Evolutionary conservation across 2,797 vertebrate genomes (phyloP), one percentile per base, ranked within the genome.

Genomic region (Falco naumanni): DNA sequence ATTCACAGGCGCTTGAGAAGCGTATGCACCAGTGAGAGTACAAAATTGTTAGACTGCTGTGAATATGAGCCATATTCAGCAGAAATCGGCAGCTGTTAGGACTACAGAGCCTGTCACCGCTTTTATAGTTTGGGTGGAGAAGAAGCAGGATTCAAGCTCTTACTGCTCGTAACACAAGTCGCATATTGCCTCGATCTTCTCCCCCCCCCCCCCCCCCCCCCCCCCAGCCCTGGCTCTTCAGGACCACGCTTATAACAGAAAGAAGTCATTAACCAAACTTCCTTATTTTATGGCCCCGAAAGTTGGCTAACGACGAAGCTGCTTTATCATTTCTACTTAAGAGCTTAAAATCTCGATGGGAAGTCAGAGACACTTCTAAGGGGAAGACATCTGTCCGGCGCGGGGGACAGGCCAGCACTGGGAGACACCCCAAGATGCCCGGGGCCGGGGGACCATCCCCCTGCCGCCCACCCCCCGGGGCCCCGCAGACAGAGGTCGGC

Each of bases 221-320:
- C 22, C 26, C 20, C 5, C 8, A 16, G 3, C 6, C 12, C 29
- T 60, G 37, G 89, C 76, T 95, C 85, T 89, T 94, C 96, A 70
- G 95, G 96, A 94, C 60, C 84, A 78, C 89, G 95, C 81, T 97
- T 96, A 90, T 63, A 92, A 78, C 90, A 97, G 96, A 97, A 96
- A 96, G 77, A 88, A 94, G 94, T 95, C 87, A 95, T 95, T 97
- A 94, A 87, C 77, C 90, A 93, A 97, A 97, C 96, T 96, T 94
- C 54, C 72, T 87, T 82, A 94, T 95, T 93, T 97, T 88, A 87
- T 41, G 94, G 94, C 94, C 89, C 75, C 54, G 53, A 97, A 91
- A 96, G 93, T 60, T 66, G 88, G 87, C 78, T 76, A 91, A 78
- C 51, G 89, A 95, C 91, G 93, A 91, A 90, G 74, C 56, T 70